Evolutionary conservation across 2,888 invertebrate species (phyloP), one percentile per base, ranked within the genome.

Genomic region (Argyresthia albistria): DNA sequence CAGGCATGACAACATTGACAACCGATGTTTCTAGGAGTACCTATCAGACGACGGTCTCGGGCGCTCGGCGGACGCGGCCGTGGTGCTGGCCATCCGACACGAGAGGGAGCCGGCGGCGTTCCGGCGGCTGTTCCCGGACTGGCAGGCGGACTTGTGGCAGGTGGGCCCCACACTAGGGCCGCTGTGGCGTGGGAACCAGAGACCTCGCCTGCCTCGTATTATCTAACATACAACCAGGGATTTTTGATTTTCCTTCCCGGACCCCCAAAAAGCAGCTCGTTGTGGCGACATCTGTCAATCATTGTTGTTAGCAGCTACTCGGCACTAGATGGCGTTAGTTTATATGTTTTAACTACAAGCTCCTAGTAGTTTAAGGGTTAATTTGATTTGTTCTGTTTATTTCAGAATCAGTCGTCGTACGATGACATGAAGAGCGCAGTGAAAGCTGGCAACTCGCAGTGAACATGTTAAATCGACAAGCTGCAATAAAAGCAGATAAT

Each of bases 31-130:
- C 8, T 76, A 95, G 95, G 90, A 91, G 58, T 95, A 93, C 70
- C 88, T 95, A 58, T 83, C 88, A 56, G 88, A 89, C 35, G 93
- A 93, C 56, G 92, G 93, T 0, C 74, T 92, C 50, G 90, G 91
- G 10, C 89, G 94, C 8, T 90, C 91, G 0, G 89, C 91, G 50
- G 91, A 93, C 53, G 88, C 90, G 0, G 91, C 92, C 0, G 80
- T 92, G 35, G 90, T 95, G 11, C 89, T 94, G 11, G 89, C 90
- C 0, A 88, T 96, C 15, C 91, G 90, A 57, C 95, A 96, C 73
- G 93, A 92, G 4, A 80, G 89, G 46, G 96, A 96, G 70, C 93
- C 95, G 0, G 82, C 88, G 3, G 89, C 90, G 37, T 96, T 96
- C 81, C 93, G 90, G 63, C 90, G 90, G 25, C 83, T 93, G 62